Conservation (phyloP, 2,888 invertebrate species). For the Mechanitis mazaeus region DNA sequence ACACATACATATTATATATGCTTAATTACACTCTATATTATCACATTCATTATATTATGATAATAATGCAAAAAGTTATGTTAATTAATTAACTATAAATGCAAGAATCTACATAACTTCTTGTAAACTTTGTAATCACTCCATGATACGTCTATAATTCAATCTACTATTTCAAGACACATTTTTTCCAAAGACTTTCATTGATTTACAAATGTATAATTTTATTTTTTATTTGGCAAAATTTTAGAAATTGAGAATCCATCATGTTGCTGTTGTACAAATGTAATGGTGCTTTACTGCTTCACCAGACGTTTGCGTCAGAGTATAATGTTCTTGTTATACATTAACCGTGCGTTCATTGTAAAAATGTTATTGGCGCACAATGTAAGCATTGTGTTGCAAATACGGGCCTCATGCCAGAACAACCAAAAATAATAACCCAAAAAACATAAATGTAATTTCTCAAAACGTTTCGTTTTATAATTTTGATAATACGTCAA, state of each 20-base stretch:
- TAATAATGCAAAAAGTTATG: constrained; percentile 9
- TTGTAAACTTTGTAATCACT: background rate
- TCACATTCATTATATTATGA: constrained; percentile 20
- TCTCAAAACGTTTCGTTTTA: background rate
- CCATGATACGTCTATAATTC: too few species aligned
- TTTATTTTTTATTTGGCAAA: too few species aligned
- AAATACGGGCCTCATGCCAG: constrained; percentile 28
- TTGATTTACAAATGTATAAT: too few species aligned
- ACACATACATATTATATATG: constrained; percentile 29
- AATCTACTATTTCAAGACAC: too few species aligned
- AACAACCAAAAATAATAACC: constrained; percentile 22
- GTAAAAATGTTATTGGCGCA: constrained; percentile 29
- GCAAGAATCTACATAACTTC: background rate
- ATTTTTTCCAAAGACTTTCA: too few species aligned
- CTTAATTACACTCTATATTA: constrained; percentile 20
- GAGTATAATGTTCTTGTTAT: constrained; percentile 23
- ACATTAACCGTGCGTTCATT: constrained; percentile 20
- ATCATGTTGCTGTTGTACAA: background rate
- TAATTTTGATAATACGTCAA: background rate
- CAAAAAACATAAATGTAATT: constrained; percentile 21
- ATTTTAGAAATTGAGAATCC: too few species aligned
- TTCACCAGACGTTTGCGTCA: background rate
- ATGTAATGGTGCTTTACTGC: background rate
- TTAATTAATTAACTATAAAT: background rate
- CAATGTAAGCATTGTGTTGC: constrained; percentile 29